Evolutionary conservation across 2,113 vertebrate genomes (phyloP).

Genomic region (Thunnus thynnus): DNA sequence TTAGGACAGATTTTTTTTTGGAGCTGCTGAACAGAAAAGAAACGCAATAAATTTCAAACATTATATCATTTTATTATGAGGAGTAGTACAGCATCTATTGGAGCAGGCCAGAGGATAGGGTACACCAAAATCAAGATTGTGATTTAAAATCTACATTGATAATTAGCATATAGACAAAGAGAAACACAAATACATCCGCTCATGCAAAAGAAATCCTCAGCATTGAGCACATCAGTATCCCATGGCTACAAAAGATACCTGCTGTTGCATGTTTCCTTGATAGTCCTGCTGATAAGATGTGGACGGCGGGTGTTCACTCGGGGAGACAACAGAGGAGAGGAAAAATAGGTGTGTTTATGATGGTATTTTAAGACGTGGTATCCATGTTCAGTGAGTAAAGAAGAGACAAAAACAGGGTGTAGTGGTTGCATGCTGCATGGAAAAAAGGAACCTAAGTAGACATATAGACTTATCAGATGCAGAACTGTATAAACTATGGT

Average conservation of each 20-base stretch:
- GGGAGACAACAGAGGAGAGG: conserved; percentile 6
- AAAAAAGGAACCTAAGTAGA: neutral
- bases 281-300: neutral
- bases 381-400: neutral
- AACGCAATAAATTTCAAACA: neutral
- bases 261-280: conserved; percentile 8
- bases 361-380: conserved; percentile 18
- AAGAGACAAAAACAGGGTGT: neutral
- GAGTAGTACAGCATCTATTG: neutral
- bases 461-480: neutral
- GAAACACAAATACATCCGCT: conserved; percentile 3
- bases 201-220: neutral
- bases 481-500: neutral
- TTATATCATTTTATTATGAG: neutral
- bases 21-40: neutral
- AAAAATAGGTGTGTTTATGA: neutral
- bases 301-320: neutral
- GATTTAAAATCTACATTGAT: neutral
- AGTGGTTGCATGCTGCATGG: neutral
- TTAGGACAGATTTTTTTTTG: conserved; percentile 1
- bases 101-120: neutral
- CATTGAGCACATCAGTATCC: neutral
- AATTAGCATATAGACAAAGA: neutral
- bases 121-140: neutral
- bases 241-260: neutral